A percentile compares a stretch with the other conserved stretches of the same genome.
These are phyloP conservation scores for Hydrochoerus hydrochaeris DNA, from an alignment of 2,113 vertebrate species.

Conservation along the genomic window DNA sequence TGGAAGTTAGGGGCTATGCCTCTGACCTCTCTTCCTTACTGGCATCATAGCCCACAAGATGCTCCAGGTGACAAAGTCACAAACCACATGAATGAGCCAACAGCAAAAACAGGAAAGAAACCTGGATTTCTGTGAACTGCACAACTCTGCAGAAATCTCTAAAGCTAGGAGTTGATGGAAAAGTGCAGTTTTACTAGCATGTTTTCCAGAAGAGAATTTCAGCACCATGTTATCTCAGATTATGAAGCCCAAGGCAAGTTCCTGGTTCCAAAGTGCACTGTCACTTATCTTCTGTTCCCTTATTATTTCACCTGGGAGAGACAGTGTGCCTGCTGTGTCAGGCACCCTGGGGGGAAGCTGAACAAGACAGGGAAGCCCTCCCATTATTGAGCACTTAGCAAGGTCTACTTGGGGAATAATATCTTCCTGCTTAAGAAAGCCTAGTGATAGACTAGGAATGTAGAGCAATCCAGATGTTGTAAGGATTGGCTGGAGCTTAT, in stretches of 20 bases:
- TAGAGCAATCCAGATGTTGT: background rate
- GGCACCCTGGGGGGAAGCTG: background rate
- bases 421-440: background rate
- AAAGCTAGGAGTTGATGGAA: too few relatives aligned
- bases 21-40: background rate
- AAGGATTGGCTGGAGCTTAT: slow-evolving; percentile 31
- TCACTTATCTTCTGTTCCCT: background rate
- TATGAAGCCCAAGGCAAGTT: background rate
- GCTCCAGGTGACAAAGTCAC: background rate
- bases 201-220: background rate
- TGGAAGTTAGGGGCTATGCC: background rate
- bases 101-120: background rate
- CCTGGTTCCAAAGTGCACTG: background rate
- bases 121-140: background rate
- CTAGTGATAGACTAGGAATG: background rate
- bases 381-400: background rate
- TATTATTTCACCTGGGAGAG: background rate
- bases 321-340: background rate
- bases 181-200: background rate
- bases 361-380: background rate
- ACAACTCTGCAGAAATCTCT: background rate
- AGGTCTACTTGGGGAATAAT: background rate
- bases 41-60: background rate
- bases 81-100: background rate
- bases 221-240: background rate